Evolutionary conservation across 2,113 vertebrate species (phyloP).

Genomic region (Dissostichus mawsoni): DNA sequence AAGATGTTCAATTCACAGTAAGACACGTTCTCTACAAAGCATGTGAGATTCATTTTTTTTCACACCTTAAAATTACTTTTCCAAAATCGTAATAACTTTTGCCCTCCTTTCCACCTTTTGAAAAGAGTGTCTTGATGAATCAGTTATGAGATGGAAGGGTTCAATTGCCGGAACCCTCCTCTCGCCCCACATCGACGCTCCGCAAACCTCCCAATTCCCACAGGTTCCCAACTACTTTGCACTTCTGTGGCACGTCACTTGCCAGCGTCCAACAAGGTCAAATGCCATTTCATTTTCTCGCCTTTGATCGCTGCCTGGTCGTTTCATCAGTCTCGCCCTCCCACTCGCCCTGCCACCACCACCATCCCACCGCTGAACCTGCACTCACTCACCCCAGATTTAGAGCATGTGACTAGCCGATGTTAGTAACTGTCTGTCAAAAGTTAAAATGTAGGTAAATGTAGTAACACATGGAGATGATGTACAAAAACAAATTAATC

Average conservation of each 20-base stretch:
- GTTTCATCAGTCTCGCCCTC: constrained; percentile 68
- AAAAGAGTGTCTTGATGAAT: constrained; percentile 26
- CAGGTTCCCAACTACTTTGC: constrained; percentile 71
- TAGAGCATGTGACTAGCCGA: constrained; percentile 16
- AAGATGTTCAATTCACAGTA: constrained; percentile 27
- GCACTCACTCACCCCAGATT: constrained; percentile 15
- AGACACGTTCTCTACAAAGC: no score
- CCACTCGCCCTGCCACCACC: background rate
- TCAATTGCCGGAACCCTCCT: constrained; percentile 33
- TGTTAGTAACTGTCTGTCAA: constrained; percentile 21
- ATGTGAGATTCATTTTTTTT: background rate
- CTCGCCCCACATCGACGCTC: constrained; percentile 31
- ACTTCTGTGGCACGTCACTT: constrained; percentile 66
- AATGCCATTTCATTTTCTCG: constrained; percentile 78
- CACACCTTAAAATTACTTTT: constrained; percentile 32
- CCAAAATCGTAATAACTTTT: constrained; percentile 23
- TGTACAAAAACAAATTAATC: no score
- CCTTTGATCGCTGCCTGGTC: constrained; percentile 70
- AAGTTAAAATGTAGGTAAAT: no score
- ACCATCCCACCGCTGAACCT: constrained; percentile 29
- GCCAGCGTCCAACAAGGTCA: constrained; percentile 72
- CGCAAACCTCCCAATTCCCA: constrained; percentile 36
- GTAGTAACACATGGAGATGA: no score
- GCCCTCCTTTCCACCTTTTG: background rate
- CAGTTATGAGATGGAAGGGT: constrained; percentile 44